Base-by-base conservation (phyloP, 2,113 vertebrate genomes). In the Pomatostomus ruficeps region DNA sequence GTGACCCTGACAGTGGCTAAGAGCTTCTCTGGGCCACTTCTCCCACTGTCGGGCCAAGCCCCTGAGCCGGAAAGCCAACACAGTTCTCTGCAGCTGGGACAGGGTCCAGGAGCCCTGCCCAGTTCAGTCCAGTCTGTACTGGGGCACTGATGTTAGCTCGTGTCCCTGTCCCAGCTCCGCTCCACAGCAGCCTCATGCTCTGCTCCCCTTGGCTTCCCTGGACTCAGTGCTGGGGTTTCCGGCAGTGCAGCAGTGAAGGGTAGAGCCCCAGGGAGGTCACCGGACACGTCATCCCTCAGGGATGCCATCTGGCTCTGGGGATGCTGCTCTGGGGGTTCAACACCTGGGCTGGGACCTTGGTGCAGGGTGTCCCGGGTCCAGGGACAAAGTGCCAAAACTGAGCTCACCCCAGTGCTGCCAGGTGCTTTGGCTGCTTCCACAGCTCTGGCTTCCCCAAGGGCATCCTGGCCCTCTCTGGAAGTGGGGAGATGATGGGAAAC, bases 341-440 rank as follows among this genome's bases (percentile, higher is more conserved):
- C 3, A 2, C 14, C 67, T 3, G 4, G 23, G 31, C 63, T 46
- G 59, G 46, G 25, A 80, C 42, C 5, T 12, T 1, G 0, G 61
- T 48, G 51, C 35, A n/a, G 33, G 9, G 7, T 5, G 2, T 48
- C 38, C 55, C 0, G 1, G 54, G 31, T 31, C 52, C 1, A 11
- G 77, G 73, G 45, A 80, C 40, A 31, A 74, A 67, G 89, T 61
- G 81, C 89, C 81, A 72, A 89, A 89, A 16, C 29, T 21, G 57
- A 91, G 54, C 43, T 74, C 4, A 9, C 46, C 13, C 48, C 3
- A 1, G 31, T 17, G 18, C 66, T 10, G 1, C 16, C 0, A 0
- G 59, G 6, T 40, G 33, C 46, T 54, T 42, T 5, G 0, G 52
- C 49, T 68, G 43, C 28, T 38, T 35, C 65, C 65, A 35, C 17